These are phyloP conservation scores for Bembecia ichneumoniformis DNA, from an alignment of 2,888 invertebrate genomes.

Conservation along the genomic window DNA sequence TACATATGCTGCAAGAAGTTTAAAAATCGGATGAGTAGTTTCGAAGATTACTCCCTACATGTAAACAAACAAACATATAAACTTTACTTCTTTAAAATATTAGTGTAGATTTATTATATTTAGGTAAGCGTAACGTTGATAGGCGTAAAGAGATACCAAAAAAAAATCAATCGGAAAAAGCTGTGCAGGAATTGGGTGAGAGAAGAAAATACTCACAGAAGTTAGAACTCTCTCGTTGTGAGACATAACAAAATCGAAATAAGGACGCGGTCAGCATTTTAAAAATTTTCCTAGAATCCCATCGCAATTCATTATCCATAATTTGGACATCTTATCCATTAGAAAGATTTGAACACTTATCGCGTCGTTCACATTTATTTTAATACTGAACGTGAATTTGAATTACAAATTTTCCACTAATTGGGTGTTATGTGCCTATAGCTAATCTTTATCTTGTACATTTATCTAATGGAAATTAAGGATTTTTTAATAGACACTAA, in stretches of 20 bases:
- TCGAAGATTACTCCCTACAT: no score
- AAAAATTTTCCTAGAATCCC: constrained; percentile 1
- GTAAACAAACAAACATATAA: no score
- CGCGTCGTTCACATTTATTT: constrained; percentile 24
- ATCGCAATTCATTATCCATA: constrained; percentile 2
- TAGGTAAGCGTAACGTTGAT: no score
- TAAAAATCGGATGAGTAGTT: no score
- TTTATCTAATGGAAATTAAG: constrained; percentile 35
- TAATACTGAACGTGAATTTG: constrained; percentile 18
- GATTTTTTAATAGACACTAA: background rate
- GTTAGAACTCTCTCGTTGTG: background rate
- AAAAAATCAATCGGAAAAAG: no score
- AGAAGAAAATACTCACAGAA: background rate
- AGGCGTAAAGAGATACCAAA: no score
- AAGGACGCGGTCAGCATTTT: no score
- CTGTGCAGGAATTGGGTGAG: no score
- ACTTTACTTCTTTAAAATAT: no score
- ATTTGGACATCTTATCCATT: no score
- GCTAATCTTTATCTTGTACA: constrained; percentile 33
- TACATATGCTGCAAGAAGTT: no score
- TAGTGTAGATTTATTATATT: no score
- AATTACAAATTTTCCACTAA: constrained; percentile 42
- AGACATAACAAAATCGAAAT: background rate
- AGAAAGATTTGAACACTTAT: constrained; percentile 15
- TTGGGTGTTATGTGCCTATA: constrained; percentile 42